Evolutionary conservation across 2,797 vertebrate genomes (phyloP).

Genomic region (Paguma larvata): DNA sequence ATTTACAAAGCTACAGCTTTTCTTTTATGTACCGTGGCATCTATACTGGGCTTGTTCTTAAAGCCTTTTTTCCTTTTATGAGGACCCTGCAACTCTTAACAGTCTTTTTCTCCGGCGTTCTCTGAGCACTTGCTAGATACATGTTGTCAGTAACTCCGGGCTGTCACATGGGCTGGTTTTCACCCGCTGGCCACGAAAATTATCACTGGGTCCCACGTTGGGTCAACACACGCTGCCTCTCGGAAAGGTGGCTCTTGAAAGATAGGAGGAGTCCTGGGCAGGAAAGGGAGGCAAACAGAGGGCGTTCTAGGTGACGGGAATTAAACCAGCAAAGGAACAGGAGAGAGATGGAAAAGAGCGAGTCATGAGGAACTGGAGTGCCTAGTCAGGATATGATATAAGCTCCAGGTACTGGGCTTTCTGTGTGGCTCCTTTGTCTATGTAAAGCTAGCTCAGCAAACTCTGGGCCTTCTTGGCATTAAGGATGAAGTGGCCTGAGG

Average conservation of each 20-base stretch:
- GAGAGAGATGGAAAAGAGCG: constrained; percentile 4
- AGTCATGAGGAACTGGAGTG: constrained; percentile 33
- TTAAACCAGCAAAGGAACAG: constrained; percentile 53
- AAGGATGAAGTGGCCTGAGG: constrained; percentile 15
- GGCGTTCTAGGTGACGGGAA: constrained; percentile 46
- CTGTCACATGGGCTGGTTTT: constrained; percentile 21
- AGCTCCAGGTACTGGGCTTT: not conserved
- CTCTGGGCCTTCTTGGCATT: constrained; percentile 29
- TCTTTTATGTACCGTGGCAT: not conserved
- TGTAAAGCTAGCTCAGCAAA: not conserved
- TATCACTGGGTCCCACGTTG: not conserved
- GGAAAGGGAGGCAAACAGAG: not conserved
- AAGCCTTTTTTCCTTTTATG: not conserved
- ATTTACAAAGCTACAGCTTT: not conserved
- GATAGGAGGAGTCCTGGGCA: not conserved
- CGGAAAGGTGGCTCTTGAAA: constrained; percentile 43
- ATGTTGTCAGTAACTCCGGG: not conserved
- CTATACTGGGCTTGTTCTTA: not conserved
- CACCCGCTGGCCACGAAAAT: constrained; percentile 29
- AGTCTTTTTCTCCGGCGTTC: not conserved
- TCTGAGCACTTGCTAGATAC: constrained; percentile 28
- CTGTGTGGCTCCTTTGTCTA: constrained; percentile 63
- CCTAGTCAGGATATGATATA: constrained; percentile 40
- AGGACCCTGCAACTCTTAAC: not conserved
- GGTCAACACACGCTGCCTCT: constrained; percentile 33